A percentile compares a stretch with the other conserved stretches of the same genome.
phyloP scores from a whole-genome alignment of 1,140 invertebrate genomes.

The Chironomus striatipennis region DNA sequence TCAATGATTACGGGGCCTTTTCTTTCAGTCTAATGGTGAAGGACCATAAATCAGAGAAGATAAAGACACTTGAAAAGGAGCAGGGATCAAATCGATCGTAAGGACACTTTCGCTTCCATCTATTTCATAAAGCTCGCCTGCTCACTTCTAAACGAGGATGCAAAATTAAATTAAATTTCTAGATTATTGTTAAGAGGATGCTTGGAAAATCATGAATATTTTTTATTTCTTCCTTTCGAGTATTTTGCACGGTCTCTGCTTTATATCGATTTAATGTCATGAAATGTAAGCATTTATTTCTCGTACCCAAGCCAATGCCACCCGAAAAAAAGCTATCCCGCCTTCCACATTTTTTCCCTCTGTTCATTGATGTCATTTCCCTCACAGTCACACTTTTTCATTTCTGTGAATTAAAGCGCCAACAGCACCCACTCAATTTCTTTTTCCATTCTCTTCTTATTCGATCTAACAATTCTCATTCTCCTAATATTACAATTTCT shows the following conservation, averaged over 20 bases:
- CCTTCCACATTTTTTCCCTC: neutral
- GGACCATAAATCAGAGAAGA: neutral
- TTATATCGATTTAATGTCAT: neutral
- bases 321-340: neutral
- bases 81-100: too few species aligned
- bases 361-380: too few species aligned
- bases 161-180: neutral
- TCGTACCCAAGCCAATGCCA: neutral
- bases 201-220: neutral
- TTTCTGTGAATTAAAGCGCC: too few species aligned
- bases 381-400: too few species aligned
- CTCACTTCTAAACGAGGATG: too few species aligned
- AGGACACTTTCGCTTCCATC: too few species aligned
- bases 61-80: conserved; percentile 2
- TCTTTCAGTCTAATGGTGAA: neutral
- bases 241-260: neutral
- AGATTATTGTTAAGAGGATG: neutral
- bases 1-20: neutral
- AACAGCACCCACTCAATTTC: neutral
- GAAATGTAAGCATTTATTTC: conserved; percentile 1
- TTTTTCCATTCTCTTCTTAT: neutral
- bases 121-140: too few species aligned
- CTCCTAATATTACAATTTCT: neutral
- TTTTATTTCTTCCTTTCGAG: neutral
- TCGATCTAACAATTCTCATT: neutral